A percentile compares a stretch with the other conserved stretches of the same genome.
Conservation (phyloP, 1,140 invertebrate genomes). For the Mamestra configurata region DNA sequence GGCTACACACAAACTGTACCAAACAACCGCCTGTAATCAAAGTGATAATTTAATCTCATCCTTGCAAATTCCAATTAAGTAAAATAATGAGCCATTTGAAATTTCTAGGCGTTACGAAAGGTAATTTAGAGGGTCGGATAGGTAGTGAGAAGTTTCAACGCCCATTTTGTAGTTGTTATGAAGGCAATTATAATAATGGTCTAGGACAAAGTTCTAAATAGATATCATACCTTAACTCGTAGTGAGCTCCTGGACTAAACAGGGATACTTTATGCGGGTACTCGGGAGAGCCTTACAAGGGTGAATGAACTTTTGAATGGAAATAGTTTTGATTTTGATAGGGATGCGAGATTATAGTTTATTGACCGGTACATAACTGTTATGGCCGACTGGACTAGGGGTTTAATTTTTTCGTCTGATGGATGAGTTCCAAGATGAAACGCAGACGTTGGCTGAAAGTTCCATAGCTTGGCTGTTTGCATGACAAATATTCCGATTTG, state of each 20-base stretch:
- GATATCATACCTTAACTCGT: constrained; percentile 13
- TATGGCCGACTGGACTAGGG: too few relatives aligned
- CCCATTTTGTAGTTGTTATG: constrained; percentile 30
- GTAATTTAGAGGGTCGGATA: constrained; percentile 27
- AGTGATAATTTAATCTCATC: constrained; percentile 19
- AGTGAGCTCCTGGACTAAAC: constrained; percentile 12
- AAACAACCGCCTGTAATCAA: neutral
- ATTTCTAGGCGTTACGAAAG: neutral
- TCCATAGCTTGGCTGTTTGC: too few relatives aligned
- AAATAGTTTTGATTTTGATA: neutral
- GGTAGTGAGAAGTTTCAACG: constrained; percentile 4
- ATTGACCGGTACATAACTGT: too few relatives aligned
- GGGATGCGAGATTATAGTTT: neutral
- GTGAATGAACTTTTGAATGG: neutral
- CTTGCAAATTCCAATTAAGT: constrained; percentile 32
- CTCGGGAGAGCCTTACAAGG: neutral
- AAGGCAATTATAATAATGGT: constrained; percentile 30
- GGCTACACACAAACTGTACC: too few relatives aligned
- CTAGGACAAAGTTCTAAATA: constrained; percentile 35
- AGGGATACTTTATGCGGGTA: constrained; percentile 23
- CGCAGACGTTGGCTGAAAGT: too few relatives aligned
- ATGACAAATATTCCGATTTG: too few relatives aligned
- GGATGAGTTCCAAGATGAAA: too few relatives aligned
- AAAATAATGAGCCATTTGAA: constrained; percentile 31
- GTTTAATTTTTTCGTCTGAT: too few relatives aligned